Base-by-base conservation (phyloP, 2,113 vertebrate species). In the Pungitius pungitius region DNA sequence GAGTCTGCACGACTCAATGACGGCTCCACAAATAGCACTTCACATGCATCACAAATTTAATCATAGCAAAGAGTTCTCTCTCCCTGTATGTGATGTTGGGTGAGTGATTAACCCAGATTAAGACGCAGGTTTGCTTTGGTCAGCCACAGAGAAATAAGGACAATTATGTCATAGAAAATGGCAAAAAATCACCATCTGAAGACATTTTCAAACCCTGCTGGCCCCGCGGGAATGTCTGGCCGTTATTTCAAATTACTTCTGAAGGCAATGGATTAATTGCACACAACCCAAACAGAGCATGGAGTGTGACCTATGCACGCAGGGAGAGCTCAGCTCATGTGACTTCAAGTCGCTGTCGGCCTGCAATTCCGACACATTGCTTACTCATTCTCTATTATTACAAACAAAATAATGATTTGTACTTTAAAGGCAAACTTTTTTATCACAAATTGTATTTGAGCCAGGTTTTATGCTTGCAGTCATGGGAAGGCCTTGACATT, bases 1-100 rank as follows among this genome's bases (percentile, higher is more conserved):
- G 80, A 65, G 78, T 89, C 81, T 84, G 82, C 88, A 90, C 77
- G 80, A 89, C 83, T 90, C 78, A 82, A 85, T 87, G 88, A 89
- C 69, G 73, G 75, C 68, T 70, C 79, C 73, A 78, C 75, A 86
- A 86, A 89, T 85, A 85, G 73, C 77, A 82, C 45, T 56, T 30
- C 30, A 72, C 78, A 75, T 73, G 76, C 70, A 80, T 67, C 77
- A 30, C 77, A 77, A 74, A 80, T 89, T 40, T 88, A 85, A 84
- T 88, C 61, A 80, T 51, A 43, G 64, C 68, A 69, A 60, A 69
- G 70, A 79, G 71, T 35, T 66, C 58, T 52, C 55, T 42, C 63
- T 42, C 9, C 12, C 35, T 68, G n/a, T 73, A 37, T 33, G 1
- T 70, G 26, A 75, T 47, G 37, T 40, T 30, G 40, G 30, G 35